Base-by-base conservation (phyloP, 2,113 vertebrate species). In the Bujurquina vittata region DNA sequence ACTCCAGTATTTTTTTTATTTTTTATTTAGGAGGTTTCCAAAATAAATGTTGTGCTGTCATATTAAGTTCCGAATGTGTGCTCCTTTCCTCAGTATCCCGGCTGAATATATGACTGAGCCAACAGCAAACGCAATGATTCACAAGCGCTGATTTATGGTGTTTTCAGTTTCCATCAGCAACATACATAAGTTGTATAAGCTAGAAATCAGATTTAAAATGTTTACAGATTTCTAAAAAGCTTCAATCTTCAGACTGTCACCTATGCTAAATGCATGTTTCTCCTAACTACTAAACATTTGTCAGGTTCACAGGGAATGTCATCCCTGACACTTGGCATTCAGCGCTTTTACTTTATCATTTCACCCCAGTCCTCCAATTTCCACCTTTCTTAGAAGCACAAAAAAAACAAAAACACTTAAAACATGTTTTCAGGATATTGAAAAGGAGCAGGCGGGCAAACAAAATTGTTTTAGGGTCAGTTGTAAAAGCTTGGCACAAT, bases 41-140 rank as follows among this genome's bases (percentile, higher is more conserved):
- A 59, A 87, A 90, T 59, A 85, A 82, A 84, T 86, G 85, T 60
- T 33, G 10, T 18, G 58, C 49, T 82, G 74, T 86, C 80, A 74
- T 20, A 40, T 85, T 72, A 46, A 14, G 54, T 75, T 80, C 80
- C 58, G 61, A 78, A 78, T 46, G 29, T 74, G 79, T 75, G 35
- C 61, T 69, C 12, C 54, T 76, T 74, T 83, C 54, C 55, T 76
- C 57, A 18, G 4, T 15, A 57, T 77, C 26, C 43, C 46, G 0
- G 8, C 17, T 20, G 4, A 81, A 87, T 84, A 55, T 76, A 82
- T 79, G 31, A 57, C 72, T 52, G 76, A 82, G 59, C 74, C 20
- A 18, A 46, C 17, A 75, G 67, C 59, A 77, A 75, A 79, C 2
- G 54, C 60, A n/a, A 17, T 69, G 58, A 80, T 55, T 87, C 65